phyloP scores from a whole-genome alignment of 2,113 vertebrate species.

The Gila orcuttii region DNA sequence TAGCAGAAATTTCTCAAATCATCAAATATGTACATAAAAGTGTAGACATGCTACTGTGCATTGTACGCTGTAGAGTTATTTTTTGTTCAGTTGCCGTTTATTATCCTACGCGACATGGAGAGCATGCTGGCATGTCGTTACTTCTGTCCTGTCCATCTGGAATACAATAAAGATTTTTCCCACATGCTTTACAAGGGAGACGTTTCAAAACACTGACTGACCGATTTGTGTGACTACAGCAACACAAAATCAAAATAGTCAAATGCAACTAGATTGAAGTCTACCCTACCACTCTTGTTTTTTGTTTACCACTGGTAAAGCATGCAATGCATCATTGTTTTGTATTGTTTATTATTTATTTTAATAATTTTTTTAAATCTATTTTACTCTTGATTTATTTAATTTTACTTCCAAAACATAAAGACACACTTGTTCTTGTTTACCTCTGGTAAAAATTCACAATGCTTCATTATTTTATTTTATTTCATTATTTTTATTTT shows the following conservation, averaged over 20 bases:
- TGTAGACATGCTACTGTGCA: constrained; percentile 95
- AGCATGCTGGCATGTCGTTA: constrained; percentile 58
- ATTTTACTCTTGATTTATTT: neutral
- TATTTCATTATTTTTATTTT: neutral
- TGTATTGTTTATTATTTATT: neutral
- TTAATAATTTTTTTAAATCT: neutral
- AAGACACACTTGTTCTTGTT: neutral
- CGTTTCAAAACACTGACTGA: constrained; percentile 19
- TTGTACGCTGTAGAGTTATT: constrained; percentile 96
- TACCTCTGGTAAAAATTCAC: neutral
- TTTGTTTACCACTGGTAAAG: too few relatives aligned
- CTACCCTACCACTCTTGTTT: neutral
- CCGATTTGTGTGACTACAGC: neutral
- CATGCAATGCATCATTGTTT: too few relatives aligned
- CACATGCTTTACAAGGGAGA: constrained; percentile 46
- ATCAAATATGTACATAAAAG: constrained; percentile 85
- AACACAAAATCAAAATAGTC: neutral
- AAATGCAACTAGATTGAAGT: neutral
- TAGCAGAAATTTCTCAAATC: constrained; percentile 51
- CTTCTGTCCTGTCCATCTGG: constrained; percentile 54
- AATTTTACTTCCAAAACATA: neutral
- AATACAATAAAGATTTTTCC: constrained; percentile 56
- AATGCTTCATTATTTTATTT: neutral
- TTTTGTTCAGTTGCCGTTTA: constrained; percentile 53
- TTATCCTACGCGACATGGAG: constrained; percentile 49